phyloP scores from a whole-genome alignment of 2,888 invertebrate genomes.

The Aspidiotus destructor region DNA sequence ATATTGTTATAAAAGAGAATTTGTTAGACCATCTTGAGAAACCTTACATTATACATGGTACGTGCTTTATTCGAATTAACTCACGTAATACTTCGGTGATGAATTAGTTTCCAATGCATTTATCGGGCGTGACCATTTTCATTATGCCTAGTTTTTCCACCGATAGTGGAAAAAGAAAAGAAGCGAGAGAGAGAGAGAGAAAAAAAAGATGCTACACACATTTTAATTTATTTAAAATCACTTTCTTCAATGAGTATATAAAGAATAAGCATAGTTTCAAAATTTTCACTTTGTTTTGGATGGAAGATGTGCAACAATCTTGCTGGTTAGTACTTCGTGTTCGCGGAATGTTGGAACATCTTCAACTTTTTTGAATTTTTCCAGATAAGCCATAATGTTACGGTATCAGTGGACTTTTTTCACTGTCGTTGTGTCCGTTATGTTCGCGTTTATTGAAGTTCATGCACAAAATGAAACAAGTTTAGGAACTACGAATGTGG shows the following conservation, averaged over 20 bases:
- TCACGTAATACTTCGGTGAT: conserved; percentile 28
- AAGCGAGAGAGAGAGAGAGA: conserved; percentile 3
- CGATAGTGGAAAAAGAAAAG: too few species aligned
- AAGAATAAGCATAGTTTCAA: neutral
- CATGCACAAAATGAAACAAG: too few species aligned
- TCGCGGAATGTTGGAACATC: neutral
- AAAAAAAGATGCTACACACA: conserved; percentile 7
- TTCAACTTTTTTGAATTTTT: neutral
- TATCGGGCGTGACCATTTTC: conserved; percentile 28
- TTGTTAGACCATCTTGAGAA: neutral
- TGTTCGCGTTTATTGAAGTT: too few species aligned
- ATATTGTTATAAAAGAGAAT: neutral
- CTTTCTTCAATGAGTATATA: conserved; percentile 24
- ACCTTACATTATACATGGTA: conserved; percentile 6
- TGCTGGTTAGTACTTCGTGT: conserved; percentile 4
- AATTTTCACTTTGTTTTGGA: conserved; percentile 17
- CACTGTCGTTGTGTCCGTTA: too few species aligned
- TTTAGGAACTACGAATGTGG: too few species aligned
- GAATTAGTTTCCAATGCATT: conserved; percentile 25
- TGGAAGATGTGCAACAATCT: neutral
- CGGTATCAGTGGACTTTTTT: too few species aligned
- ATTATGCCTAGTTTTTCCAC: conserved; percentile 14
- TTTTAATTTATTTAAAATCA: conserved; percentile 28
- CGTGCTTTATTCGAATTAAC: conserved; percentile 27
- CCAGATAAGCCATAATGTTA: too few species aligned